phyloP scores from a whole-genome alignment of 2,113 vertebrate species.

The Haliaeetus leucogaster region DNA sequence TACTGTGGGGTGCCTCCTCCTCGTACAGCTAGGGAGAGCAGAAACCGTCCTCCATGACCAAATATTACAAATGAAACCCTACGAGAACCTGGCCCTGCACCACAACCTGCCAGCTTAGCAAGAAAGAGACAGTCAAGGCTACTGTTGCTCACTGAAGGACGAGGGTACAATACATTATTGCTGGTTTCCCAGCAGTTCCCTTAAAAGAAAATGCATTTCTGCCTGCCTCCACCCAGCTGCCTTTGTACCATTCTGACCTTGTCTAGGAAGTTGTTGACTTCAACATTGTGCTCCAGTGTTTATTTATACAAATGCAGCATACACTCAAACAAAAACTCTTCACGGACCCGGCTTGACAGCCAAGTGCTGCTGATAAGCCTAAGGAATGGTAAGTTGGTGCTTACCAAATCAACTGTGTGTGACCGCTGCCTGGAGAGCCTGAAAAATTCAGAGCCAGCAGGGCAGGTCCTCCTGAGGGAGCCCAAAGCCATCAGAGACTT shows the following conservation, averaged over 20 bases:
- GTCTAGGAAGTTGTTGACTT: conserved; percentile 60
- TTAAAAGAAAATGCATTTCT: conserved; percentile 71
- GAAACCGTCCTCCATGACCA: neutral
- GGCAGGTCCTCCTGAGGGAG: neutral
- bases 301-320: conserved; percentile 63
- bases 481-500: neutral
- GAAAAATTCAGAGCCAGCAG: neutral
- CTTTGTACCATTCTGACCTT: conserved; percentile 63
- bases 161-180: conserved; percentile 55
- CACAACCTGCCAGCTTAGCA: neutral
- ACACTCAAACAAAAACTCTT: conserved; percentile 55
- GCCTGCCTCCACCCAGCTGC: conserved; percentile 30
- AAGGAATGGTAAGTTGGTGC: neutral
- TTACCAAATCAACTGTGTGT: neutral
- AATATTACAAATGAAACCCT: neutral
- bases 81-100: neutral
- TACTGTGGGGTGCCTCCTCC: neutral
- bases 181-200: conserved; percentile 65
- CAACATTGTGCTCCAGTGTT: conserved; percentile 61
- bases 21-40: neutral
- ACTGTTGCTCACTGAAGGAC: conserved; percentile 61
- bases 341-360: neutral
- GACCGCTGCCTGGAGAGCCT: neutral
- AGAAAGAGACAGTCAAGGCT: conserved; percentile 46
- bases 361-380: conserved; percentile 55